Evolutionary conservation across 37 sponge, comb jelly and placozoan genomes (phyloP).

Genomic region (Eunapius fragilis): DNA sequence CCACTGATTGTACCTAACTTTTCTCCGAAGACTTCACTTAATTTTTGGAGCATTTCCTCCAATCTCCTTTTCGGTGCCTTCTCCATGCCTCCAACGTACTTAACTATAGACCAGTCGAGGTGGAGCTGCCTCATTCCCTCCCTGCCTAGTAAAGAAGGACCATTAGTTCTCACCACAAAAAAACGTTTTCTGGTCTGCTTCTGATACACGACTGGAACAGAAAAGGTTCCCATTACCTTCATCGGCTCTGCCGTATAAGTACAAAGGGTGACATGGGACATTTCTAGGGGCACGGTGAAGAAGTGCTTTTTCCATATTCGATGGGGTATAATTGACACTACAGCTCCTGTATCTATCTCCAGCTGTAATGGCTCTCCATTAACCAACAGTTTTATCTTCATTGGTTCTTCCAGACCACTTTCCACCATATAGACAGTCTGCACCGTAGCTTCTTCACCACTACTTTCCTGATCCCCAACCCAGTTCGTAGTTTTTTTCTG

Average conservation of each 20-base stretch:
- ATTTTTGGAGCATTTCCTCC: slow-evolving; percentile 15
- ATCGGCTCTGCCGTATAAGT: slow-evolving; percentile 3
- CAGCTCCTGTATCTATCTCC: background rate
- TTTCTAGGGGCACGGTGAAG: no score
- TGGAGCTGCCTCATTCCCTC: slow-evolving; percentile 37
- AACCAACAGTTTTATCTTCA: background rate
- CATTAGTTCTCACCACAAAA: slow-evolving; percentile 29
- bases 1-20: slow-evolving; percentile 18
- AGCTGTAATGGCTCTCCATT: background rate
- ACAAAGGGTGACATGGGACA: background rate
- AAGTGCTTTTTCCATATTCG: background rate
- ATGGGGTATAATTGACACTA: background rate
- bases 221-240: background rate
- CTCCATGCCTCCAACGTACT: background rate
- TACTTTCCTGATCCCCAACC: no score
- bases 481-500: no score
- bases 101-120: slow-evolving; percentile 12
- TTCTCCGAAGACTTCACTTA: slow-evolving; percentile 19
- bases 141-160: slow-evolving; percentile 48
- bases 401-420: background rate
- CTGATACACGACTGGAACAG: background rate
- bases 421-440: background rate
- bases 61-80: background rate
- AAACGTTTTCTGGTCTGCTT: background rate
- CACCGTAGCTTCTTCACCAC: background rate